phyloP scores from a whole-genome alignment of 2,113 vertebrate species.

The Psammodynastes pulverulentus region DNA sequence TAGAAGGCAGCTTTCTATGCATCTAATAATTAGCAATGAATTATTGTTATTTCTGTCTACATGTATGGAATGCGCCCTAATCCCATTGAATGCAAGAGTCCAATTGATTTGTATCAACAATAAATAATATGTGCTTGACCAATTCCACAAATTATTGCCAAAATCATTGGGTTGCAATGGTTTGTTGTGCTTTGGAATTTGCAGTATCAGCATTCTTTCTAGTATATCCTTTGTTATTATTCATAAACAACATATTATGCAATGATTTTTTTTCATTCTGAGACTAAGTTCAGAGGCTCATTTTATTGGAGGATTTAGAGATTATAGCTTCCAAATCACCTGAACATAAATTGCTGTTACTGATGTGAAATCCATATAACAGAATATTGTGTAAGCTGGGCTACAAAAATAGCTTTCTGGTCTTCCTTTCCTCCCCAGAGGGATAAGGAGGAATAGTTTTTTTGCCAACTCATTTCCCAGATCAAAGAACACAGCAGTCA shows the following conservation, averaged over 20 bases:
- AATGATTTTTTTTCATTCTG: neutral
- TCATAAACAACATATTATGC: neutral
- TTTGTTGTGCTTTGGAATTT: slow-evolving; percentile 28
- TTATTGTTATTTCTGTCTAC: neutral
- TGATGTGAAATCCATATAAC: slow-evolving; percentile 30
- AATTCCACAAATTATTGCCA: slow-evolving; percentile 1
- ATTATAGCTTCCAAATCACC: slow-evolving; percentile 15
- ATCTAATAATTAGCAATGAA: neutral
- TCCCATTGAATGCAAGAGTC: neutral
- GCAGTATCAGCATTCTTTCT: slow-evolving; percentile 4
- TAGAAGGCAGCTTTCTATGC: neutral
- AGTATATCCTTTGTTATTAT: neutral
- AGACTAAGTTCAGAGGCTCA: neutral
- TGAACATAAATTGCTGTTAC: neutral
- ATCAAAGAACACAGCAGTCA: neutral
- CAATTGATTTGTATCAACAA: neutral
- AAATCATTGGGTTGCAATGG: neutral
- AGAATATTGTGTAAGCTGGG: slow-evolving; percentile 25
- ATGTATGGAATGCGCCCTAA: neutral
- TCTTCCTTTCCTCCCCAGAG: slow-evolving; percentile 23
- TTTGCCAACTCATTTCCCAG: slow-evolving; percentile 51
- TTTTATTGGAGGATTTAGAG: neutral
- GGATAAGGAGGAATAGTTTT: neutral
- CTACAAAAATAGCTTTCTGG: neutral
- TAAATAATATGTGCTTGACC: neutral